Conservation (phyloP, 2,113 vertebrate genomes). For the Catharus minimus region DNA sequence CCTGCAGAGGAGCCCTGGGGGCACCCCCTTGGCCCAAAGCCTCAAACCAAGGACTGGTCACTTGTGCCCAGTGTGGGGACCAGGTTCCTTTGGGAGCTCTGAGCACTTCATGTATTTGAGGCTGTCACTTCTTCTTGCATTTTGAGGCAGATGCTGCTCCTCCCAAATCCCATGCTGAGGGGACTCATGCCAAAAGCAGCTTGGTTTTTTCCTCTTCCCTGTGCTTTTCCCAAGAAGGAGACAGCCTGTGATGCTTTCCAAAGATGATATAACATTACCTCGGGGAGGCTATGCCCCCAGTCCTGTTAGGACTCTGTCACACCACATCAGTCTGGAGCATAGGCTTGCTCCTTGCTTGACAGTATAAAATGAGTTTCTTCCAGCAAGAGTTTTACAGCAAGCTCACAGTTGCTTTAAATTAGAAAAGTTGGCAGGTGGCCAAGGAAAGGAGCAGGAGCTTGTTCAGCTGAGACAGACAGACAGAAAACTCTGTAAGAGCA, state of each 20-base stretch:
- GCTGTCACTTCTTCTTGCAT: not conserved
- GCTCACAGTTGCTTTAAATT: conserved; percentile 84
- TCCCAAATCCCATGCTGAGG: conserved; percentile 16
- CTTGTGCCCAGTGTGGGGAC: not conserved
- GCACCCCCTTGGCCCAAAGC: not conserved
- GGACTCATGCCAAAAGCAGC: conserved; percentile 19
- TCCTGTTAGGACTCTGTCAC: not conserved
- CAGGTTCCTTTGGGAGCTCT: not conserved
- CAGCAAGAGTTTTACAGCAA: conserved; percentile 72
- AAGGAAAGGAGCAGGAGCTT: conserved; percentile 72
- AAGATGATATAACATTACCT: conserved; percentile 34
- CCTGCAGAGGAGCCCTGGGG: not conserved
- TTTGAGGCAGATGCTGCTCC: conserved; percentile 18
- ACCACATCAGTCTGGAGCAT: not conserved
- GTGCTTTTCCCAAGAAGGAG: not conserved
- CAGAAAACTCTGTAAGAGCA: conserved; percentile 55
- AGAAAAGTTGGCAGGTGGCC: conserved; percentile 72
- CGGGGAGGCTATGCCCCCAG: not conserved
- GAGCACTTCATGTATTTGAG: not conserved
- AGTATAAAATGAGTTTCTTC: conserved; percentile 51
- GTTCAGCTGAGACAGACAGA: conserved; percentile 71
- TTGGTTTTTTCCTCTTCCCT: conserved; percentile 21
- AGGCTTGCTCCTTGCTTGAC: not conserved
- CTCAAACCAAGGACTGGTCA: not conserved
- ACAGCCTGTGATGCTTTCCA: conserved; percentile 10